phyloP scores from a whole-genome alignment of 2,113 vertebrate genomes.

The Lynx canadensis region DNA sequence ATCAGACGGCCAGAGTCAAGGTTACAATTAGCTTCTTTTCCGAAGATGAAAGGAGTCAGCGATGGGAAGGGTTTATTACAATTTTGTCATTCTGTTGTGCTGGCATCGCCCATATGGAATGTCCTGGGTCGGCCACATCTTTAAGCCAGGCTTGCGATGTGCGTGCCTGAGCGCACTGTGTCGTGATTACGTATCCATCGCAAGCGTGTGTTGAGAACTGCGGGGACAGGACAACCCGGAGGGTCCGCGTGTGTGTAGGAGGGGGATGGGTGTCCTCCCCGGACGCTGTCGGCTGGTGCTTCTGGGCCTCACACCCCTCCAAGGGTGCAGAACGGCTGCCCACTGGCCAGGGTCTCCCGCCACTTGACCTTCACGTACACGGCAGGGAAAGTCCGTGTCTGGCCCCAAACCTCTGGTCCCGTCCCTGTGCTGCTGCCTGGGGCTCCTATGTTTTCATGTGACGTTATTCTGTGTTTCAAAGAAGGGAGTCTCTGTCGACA shows the following conservation, averaged over 20 bases:
- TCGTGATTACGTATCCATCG: rapidly evolving
- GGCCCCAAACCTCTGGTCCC: background rate
- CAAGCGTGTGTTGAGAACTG: no score
- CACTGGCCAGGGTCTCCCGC: rapidly evolving
- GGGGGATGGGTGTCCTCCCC: background rate
- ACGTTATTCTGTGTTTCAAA: rapidly evolving
- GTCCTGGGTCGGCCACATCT: rapidly evolving
- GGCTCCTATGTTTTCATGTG: rapidly evolving
- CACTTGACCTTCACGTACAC: rapidly evolving
- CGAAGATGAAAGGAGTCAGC: background rate
- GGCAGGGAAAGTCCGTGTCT: rapidly evolving
- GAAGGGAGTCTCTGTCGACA: background rate
- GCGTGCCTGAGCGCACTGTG: rapidly evolving
- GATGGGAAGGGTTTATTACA: background rate
- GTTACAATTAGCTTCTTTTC: background rate
- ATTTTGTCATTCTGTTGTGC: background rate
- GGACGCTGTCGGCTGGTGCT: background rate
- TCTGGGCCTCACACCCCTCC: background rate
- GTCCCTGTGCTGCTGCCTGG: rapidly evolving
- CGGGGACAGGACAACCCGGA: rapidly evolving
- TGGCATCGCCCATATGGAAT: background rate
- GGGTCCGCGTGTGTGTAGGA: rapidly evolving
- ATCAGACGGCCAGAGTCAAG: background rate
- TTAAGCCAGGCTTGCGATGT: rapidly evolving
- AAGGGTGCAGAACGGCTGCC: rapidly evolving